These are phyloP conservation scores for Meles meles DNA, from an alignment of 2,113 vertebrate genomes.

Conservation along the genomic window DNA sequence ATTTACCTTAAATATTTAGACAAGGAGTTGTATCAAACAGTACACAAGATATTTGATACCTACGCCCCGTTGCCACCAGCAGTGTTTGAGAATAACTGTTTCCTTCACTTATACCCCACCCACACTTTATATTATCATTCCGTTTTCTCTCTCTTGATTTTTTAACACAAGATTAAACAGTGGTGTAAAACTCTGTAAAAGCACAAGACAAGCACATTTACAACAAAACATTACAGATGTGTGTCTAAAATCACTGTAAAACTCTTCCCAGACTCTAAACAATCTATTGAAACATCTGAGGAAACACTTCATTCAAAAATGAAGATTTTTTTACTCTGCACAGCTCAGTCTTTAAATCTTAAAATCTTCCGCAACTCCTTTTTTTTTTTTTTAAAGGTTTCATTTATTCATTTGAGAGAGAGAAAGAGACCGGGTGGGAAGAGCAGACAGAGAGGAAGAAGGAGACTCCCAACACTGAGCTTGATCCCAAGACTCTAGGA, in stretches of 20 bases:
- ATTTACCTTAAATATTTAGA: conserved; percentile 43
- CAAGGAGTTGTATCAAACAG: background rate
- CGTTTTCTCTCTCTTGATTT: conserved; percentile 1
- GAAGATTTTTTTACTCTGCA: background rate
- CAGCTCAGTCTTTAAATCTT: background rate
- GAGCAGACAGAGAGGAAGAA: background rate
- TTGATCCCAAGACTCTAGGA: background rate
- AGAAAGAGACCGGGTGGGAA: background rate
- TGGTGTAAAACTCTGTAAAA: background rate
- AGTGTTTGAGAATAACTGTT: conserved; percentile 2
- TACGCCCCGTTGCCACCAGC: background rate
- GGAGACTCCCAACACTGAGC: background rate
- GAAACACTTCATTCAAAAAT: background rate
- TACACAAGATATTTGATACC: background rate
- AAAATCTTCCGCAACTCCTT: background rate
- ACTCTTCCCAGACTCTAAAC: background rate
- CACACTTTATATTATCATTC: background rate
- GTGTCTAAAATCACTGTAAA: background rate
- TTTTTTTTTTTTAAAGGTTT: background rate
- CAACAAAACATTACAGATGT: background rate
- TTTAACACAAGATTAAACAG: background rate
- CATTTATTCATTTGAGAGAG: background rate
- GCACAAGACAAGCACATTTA: background rate
- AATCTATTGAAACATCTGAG: background rate
- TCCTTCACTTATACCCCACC: background rate